Evolutionary conservation across 1,140 invertebrate species (phyloP), one percentile per base, ranked within the genome.

Genomic region (Colletes gigas): DNA sequence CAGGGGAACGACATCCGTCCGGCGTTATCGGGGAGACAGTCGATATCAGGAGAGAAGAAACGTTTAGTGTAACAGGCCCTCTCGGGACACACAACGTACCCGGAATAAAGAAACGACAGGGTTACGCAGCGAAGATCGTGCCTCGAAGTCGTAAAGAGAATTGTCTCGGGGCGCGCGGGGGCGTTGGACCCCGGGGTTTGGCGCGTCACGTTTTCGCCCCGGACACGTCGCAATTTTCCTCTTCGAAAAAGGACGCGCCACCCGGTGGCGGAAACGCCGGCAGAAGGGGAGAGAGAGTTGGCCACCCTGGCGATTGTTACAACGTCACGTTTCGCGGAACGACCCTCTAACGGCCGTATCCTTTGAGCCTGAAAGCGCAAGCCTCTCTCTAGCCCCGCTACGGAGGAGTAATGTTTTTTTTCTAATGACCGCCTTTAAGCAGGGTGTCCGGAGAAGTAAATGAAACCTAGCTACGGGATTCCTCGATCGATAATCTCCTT

Each of bases 181-280:
- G 7, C n/a, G 55, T 19, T 6, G 12, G 57, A 9, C 19, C 19
- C 9, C 9, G 15, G 50, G 50, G n/a, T 15, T 4, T 52, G 83
- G 71, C 78, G 72, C 83, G 83, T 84, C 83, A 84, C 80, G 83
- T 85, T 69, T 72, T 73, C 73, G 68, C 78, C 30, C 54, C 55
- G 83, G 83, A 83, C 78, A 85, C 80, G 83, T 85, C 83, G 83
- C 83, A 85, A 85, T 85, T 85, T 85, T 85, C 83, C 83, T 83
- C 80, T 85, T 85, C 83, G 83, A 75, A 65, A 84, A 84, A 85
- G 83, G 83, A 85, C 83, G 71, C 83, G 71, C 15, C 15, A 7
- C 19, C 8, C 14, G 72, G 30, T 14, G 41, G 30, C 30, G 30
- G 30, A 30, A 30, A 30, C 30, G 30, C 30, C 30, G 30, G 30